Evolutionary conservation across 2,888 invertebrate species (phyloP), one percentile per base, ranked within the genome.

Genomic region (Erynnis tages): DNA sequence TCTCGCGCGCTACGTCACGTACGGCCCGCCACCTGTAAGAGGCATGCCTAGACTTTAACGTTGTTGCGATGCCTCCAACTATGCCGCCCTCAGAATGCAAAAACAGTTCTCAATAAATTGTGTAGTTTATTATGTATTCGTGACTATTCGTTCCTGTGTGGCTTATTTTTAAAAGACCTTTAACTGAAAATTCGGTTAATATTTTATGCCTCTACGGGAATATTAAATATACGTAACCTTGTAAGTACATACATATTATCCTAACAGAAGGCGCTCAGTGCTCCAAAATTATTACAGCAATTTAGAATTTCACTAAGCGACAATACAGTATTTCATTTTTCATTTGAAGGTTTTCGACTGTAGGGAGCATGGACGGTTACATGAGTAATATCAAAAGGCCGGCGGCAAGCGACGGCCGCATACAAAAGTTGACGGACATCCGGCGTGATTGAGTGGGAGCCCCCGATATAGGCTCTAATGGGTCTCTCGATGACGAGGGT

Each of bases 371-470:
- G 38, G 56, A 19, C 62, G 61, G 69, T 61, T 63, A 67, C 65
- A 71, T 62, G 62, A 68, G 75, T 67, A 67, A 75, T 48, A 74
- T 72, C 61, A 70, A 72, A 76, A 72, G 71, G 60, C 62, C 71
- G 70, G 60, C 61, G 62, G 61, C 67, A 66, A 67, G 63, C 67
- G 68, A 69, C 63, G 63, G 63, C 56, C 61, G 66, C 64, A 68
- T 69, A 77, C 76, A 79, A 78, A 80, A 79, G 74, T 78, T 82
- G 84, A 81, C 78, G 79, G 80, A 83, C 73, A 63, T 82, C 79
- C 78, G 82, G 63, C 71, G 76, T 82, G 83, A 82, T 84, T 82
- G 83, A 85, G 79, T 73, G 73, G 72, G 69, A 63, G 53, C 61
- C 57, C 72, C 76, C 77, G 78, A 79, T 82, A 81, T 76, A 79